A percentile compares a stretch with the other conserved stretches of the same genome.
Evolutionary conservation across 1,140 invertebrate genomes (phyloP).

Genomic region (Sitobion miscanthi): DNA sequence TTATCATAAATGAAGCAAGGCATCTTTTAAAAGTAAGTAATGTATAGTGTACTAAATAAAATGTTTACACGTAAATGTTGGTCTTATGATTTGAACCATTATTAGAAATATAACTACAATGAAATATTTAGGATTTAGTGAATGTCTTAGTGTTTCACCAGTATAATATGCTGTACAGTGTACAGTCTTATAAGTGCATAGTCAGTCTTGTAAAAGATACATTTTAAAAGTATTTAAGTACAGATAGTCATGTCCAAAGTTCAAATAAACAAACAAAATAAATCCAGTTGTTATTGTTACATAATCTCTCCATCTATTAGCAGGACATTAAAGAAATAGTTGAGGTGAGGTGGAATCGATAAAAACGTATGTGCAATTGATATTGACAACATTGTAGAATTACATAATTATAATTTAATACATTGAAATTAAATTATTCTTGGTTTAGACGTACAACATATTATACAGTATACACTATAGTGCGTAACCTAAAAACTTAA

Average conservation of each 20-base stretch:
- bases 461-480: too few species aligned
- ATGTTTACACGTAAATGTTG: too few species aligned
- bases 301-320: not conserved
- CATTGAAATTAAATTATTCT: too few species aligned
- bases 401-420: too few species aligned
- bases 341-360: not conserved
- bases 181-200: not conserved
- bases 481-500: too few species aligned
- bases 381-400: too few species aligned
- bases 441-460: too few species aligned
- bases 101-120: too few species aligned
- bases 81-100: too few species aligned
- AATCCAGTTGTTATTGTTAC: not conserved
- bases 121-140: too few species aligned
- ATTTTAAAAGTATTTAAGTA: not conserved
- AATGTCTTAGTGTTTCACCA: not conserved
- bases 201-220: not conserved
- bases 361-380: too few species aligned
- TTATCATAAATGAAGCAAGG: slow-evolving; percentile 83
- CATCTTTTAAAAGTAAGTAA: slow-evolving; percentile 67
- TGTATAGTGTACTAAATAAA: not conserved
- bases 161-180: not conserved
- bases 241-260: not conserved
- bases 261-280: not conserved
- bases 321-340: not conserved